Evolutionary conservation across 35 echinoderm and acorn worm genomes (phyloP).

Genomic region (Patiria miniata): DNA sequence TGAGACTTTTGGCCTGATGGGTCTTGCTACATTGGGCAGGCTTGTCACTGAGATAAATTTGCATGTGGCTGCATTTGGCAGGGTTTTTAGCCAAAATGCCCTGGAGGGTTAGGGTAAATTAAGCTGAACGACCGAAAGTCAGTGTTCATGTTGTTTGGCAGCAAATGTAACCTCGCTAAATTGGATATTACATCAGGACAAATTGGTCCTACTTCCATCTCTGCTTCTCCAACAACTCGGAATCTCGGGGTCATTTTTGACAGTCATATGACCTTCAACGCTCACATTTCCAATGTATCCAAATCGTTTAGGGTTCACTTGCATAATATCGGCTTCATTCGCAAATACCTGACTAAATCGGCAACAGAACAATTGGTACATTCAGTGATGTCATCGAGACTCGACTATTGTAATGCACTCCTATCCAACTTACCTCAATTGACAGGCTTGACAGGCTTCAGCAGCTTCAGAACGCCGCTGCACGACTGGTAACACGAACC

Average conservation of each 20-base stretch:
- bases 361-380: slow-evolving; percentile 20
- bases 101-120: too few relatives aligned
- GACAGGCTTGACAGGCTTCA: neutral
- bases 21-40: too few relatives aligned
- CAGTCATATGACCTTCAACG: slow-evolving; percentile 8
- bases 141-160: too few relatives aligned
- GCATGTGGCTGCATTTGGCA: too few relatives aligned
- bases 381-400: neutral
- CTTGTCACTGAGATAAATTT: too few relatives aligned
- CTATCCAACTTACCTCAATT: neutral
- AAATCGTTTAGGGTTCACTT: slow-evolving; percentile 18
- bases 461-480: slow-evolving; percentile 18
- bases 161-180: too few relatives aligned
- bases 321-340: neutral
- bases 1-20: too few relatives aligned
- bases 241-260: slow-evolving; percentile 35
- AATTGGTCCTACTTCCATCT: neutral
- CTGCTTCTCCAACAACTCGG: neutral
- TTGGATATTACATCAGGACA: too few relatives aligned
- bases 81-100: too few relatives aligned
- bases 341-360: neutral
- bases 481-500: neutral
- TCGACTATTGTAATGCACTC: slow-evolving; percentile 12
- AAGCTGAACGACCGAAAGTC: too few relatives aligned
- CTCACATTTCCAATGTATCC: neutral